phyloP scores from a whole-genome alignment of 2,113 vertebrate genomes.

The Eleginops maclovinus region DNA sequence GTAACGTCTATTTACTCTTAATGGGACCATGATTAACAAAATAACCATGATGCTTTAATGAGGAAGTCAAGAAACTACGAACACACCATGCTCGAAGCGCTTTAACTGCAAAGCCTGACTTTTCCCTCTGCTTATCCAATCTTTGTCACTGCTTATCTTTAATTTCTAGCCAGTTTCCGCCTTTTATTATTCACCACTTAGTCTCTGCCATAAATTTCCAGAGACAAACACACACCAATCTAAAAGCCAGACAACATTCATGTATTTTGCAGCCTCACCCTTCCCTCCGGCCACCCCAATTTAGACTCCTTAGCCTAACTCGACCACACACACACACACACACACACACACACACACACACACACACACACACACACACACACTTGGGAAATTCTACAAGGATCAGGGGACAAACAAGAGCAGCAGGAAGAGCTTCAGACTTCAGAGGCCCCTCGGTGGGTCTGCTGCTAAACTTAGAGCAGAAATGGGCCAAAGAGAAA shows the following conservation, averaged over 20 bases:
- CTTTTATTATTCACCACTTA: constrained; percentile 13
- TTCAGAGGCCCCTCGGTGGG: constrained; percentile 70
- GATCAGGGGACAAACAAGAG: constrained; percentile 61
- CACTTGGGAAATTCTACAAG: constrained; percentile 37
- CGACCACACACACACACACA: constrained; percentile 11
- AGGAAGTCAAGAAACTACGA: too few species aligned
- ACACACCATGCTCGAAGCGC: background rate
- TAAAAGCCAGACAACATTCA: constrained; percentile 17
- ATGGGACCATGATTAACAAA: too few species aligned
- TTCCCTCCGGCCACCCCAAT: constrained; percentile 26
- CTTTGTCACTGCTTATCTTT: background rate
- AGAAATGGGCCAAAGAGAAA: constrained; percentile 78
- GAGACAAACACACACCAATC: background rate
- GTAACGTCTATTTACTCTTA: too few species aligned
- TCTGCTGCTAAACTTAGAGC: constrained; percentile 77
- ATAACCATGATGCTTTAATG: too few species aligned
- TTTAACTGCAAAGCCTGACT: background rate
- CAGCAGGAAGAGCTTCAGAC: constrained; percentile 65
- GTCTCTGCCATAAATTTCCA: constrained; percentile 4
- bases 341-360: constrained; percentile 26
- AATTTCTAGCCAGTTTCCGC: background rate
- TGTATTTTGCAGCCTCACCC: constrained; percentile 16
- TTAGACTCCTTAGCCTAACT: constrained; percentile 35
- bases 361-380: constrained; percentile 28
- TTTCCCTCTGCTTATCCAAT: background rate